Conservation (phyloP, 1,140 invertebrate genomes). For the Ceratoteleas bidentatus region DNA sequence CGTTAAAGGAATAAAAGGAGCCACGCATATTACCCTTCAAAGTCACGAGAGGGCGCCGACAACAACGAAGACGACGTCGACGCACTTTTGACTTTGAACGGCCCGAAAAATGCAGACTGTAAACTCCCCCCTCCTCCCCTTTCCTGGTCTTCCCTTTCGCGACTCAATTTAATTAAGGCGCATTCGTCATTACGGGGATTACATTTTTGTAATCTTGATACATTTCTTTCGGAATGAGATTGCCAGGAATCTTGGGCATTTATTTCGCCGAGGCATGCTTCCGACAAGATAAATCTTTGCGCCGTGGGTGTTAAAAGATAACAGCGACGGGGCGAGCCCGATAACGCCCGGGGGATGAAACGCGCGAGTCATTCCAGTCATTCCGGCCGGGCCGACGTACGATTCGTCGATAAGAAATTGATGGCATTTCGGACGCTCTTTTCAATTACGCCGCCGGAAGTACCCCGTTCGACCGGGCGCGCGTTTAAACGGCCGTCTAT, state of each 20-base stretch:
- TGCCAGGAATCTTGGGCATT: constrained; percentile 62
- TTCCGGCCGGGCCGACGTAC: constrained; percentile 21
- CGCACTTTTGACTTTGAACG: background rate
- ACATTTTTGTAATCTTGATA: no score
- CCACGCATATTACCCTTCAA: constrained; percentile 34
- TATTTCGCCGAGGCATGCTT: constrained; percentile 49
- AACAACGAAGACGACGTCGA: background rate
- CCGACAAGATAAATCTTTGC: constrained; percentile 62
- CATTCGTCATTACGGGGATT: no score
- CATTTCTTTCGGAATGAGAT: no score
- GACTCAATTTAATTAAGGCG: background rate
- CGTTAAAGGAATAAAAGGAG: constrained; percentile 67
- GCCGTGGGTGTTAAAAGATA: constrained; percentile 62
- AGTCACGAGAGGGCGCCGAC: constrained; percentile 25
- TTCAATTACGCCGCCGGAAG: constrained; percentile 30
- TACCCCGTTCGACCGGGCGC: constrained; percentile 12
- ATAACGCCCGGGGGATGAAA: constrained; percentile 53
- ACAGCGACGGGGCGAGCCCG: constrained; percentile 15
- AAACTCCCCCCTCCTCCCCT: no score
- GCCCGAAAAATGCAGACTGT: constrained; percentile 7
- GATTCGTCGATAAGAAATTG: constrained; percentile 53
- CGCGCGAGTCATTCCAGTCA: constrained; percentile 64
- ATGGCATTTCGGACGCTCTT: constrained; percentile 31
- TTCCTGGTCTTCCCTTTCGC: no score
- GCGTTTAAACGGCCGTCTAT: background rate